Base-by-base conservation (phyloP, 2,113 vertebrate species). In the Pollimyrus isidori region DNA sequence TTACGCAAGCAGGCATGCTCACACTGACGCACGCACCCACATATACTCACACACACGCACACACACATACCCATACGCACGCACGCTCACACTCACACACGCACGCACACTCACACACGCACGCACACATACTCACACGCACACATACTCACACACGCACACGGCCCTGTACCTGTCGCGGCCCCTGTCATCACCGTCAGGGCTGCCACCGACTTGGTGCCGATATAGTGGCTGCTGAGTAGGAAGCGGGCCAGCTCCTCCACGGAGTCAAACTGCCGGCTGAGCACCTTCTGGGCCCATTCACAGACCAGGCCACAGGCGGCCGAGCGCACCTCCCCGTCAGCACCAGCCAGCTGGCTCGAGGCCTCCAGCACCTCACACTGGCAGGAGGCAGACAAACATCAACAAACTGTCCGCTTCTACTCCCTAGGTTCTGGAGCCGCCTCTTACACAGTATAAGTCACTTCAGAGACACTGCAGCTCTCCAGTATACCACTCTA, bases 201-300 rank as follows among this genome's bases (percentile, higher is more conserved):
- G 86, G 98, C 98, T 92, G 98, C 97, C 95, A 99, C 93, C 6
- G 98, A 99, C 95, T 99, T 99, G 92, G 98, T 99, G 95, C 97
- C 97, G 56, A 98, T 99, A 92, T 97, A 99, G 93, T 99, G 98
- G 94, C 98, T 99, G 95, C 97, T 98, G 35, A 99, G 97, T 49
- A 99, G 97, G 94, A 99, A 99, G 92, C 97, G 98, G 90, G 98
- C 98, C 94, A 99, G 87, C 89, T 99, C 98, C 94, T 99, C 93
- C 89, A 99, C 97, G 0, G 96, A 96, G 91, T 99, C 97, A 91
- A 99, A 99, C 92, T 98, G 97, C 50, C 98, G 97, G 94, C 98
- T 99, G 92, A 99, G 95, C 92, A 99, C 98, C 93, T 99, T 99
- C 93, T 99, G 98, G 91, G 98, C 98, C 98, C 98, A 99, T 90